A percentile compares a stretch with the other conserved stretches of the same genome.
Conservation (phyloP, 2,113 vertebrate species). For the Sorex fumeus region DNA sequence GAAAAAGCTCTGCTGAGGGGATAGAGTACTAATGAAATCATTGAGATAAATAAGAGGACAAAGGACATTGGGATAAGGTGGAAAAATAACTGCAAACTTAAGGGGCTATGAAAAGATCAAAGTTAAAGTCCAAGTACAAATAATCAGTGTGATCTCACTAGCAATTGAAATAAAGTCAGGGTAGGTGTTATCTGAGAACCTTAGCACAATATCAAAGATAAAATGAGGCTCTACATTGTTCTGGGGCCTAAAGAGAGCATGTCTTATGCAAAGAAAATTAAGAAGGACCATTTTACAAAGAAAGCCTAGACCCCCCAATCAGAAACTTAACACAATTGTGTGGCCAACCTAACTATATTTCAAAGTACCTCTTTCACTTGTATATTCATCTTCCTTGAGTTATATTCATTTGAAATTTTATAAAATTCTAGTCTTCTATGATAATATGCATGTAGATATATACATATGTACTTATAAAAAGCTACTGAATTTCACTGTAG, state of each 20-base stretch:
- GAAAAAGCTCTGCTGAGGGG: not conserved
- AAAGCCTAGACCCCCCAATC: not conserved
- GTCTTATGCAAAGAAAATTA: not conserved
- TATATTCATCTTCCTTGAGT: not conserved
- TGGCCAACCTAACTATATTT: not conserved
- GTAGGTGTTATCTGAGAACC: not conserved
- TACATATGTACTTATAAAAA: not conserved
- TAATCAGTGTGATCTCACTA: no score
- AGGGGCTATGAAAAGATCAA: not conserved
- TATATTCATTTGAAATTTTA: not conserved
- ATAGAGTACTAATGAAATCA: not conserved
- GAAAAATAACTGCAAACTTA: not conserved
- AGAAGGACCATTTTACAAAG: not conserved
- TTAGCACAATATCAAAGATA: not conserved
- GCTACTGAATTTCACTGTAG: not conserved
- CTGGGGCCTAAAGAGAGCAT: not conserved
- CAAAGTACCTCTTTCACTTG: constrained; percentile 20
- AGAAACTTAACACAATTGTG: not conserved
- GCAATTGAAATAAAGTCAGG: not conserved
- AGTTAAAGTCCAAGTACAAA: not conserved
- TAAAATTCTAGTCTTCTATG: not conserved
- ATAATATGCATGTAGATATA: not conserved
- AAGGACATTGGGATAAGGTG: not conserved
- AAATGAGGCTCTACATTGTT: rapidly evolving
- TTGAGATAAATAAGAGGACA: not conserved